Evolutionary conservation across 2,113 vertebrate species (phyloP).

Genomic region (Lophius piscatorius): DNA sequence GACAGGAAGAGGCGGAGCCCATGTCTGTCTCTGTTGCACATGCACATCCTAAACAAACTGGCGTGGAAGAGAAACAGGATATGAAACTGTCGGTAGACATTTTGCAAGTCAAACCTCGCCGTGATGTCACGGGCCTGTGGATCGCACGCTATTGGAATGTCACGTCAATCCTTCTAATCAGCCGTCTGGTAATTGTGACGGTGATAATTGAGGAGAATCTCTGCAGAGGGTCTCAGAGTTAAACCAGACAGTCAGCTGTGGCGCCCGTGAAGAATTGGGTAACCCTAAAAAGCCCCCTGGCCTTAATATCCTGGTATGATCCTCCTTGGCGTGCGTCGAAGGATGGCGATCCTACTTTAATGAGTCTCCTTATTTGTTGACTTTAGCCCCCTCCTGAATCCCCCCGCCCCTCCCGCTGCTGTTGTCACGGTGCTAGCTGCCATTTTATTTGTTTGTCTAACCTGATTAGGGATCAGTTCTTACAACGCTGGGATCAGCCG

Average conservation of each 20-base stretch:
- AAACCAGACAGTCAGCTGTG: slow-evolving; percentile 30
- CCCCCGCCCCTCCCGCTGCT: background rate
- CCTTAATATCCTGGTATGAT: slow-evolving; percentile 52
- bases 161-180: slow-evolving; percentile 22
- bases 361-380: slow-evolving; percentile 47
- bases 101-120: background rate
- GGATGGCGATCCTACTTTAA: slow-evolving; percentile 55
- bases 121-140: background rate
- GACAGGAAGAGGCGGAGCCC: slow-evolving; percentile 52
- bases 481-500: slow-evolving; percentile 47
- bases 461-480: slow-evolving; percentile 41
- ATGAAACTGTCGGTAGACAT: slow-evolving; percentile 18
- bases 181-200: slow-evolving; percentile 13
- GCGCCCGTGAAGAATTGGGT: slow-evolving; percentile 25
- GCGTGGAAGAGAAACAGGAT: slow-evolving; percentile 55
- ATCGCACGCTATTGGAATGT: slow-evolving; percentile 6
- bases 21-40: background rate
- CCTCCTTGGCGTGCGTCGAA: slow-evolving; percentile 48
- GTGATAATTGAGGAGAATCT: slow-evolving; percentile 10
- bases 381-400: slow-evolving; percentile 4
- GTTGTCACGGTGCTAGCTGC: slow-evolving; percentile 18
- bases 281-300: slow-evolving; percentile 40
- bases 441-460: slow-evolving; percentile 50
- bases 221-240: slow-evolving; percentile 12
- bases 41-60: slow-evolving; percentile 44